Conservation (phyloP, 2,888 invertebrate genomes). For the Candidula unifasciata region DNA sequence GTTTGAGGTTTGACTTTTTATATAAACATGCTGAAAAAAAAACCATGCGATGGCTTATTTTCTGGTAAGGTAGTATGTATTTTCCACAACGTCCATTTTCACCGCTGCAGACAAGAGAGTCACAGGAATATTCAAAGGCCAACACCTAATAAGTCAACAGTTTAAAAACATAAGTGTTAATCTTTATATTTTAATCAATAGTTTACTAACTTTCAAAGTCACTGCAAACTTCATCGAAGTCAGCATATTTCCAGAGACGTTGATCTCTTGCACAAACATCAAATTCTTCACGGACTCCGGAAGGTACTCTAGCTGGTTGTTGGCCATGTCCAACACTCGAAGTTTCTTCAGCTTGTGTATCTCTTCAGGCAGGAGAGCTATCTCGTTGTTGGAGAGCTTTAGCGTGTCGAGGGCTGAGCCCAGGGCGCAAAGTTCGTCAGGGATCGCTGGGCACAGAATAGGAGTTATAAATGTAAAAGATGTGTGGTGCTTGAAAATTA, state of each 20-base stretch:
- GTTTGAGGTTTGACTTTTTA: too few relatives aligned
- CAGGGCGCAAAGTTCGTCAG: conserved; percentile 82
- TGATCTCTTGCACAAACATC: conserved; percentile 63
- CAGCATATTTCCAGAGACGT: conserved; percentile 74
- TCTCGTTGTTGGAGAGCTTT: conserved; percentile 67
- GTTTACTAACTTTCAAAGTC: conserved; percentile 56
- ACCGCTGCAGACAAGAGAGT: too few relatives aligned
- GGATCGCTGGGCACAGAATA: conserved; percentile 79
- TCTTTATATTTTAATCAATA: neutral
- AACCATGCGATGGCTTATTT: too few relatives aligned
- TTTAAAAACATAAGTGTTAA: neutral
- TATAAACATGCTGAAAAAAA: too few relatives aligned
- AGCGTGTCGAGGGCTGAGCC: conserved; percentile 69
- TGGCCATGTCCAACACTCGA: conserved; percentile 63
- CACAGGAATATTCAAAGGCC: too few relatives aligned
- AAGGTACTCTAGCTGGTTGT: conserved; percentile 70
- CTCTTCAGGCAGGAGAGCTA: conserved; percentile 67
- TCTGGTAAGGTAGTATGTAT: too few relatives aligned
- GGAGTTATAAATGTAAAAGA: too few relatives aligned
- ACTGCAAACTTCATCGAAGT: conserved; percentile 71
- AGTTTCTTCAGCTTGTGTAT: conserved; percentile 69
- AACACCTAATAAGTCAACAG: neutral
- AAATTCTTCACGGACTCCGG: conserved; percentile 72
- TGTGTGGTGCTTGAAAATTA: too few relatives aligned
- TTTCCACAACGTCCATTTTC: too few relatives aligned